Evolutionary conservation across 1,140 invertebrate genomes (phyloP).

Genomic region (Formica selysi): DNA sequence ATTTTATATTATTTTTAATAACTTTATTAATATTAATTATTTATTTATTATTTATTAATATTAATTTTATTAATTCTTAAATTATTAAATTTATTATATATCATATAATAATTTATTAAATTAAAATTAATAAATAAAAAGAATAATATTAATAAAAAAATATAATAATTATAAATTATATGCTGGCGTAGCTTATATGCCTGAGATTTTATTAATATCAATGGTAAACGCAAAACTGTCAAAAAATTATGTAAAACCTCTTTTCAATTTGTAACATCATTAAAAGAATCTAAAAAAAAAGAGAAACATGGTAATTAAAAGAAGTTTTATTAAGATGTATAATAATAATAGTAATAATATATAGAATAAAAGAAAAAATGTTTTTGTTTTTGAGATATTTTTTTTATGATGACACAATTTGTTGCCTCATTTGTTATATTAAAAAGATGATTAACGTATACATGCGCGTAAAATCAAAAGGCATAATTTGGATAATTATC

Average conservation of each 20-base stretch:
- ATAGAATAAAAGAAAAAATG: background rate
- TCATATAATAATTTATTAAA: too few species aligned
- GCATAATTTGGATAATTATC: conserved; percentile 19
- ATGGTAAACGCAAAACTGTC: background rate
- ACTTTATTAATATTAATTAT: too few species aligned
- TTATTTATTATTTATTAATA: too few species aligned
- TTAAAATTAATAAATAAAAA: too few species aligned
- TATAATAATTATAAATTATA: too few species aligned
- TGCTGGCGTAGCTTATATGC: background rate
- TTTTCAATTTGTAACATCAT: background rate
- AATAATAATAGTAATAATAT: background rate
- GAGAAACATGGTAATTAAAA: background rate
- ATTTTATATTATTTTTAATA: background rate
- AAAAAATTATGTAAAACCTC: background rate
- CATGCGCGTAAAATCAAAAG: background rate
- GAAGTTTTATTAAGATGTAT: background rate
- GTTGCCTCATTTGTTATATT: conserved; percentile 7
- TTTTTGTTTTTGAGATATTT: background rate
- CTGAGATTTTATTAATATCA: conserved; percentile 12
- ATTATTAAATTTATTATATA: too few species aligned
- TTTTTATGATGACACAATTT: background rate
- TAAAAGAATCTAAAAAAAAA: background rate
- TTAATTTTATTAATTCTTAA: too few species aligned
- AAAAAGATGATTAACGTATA: background rate
- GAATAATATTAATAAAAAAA: too few species aligned